Base-by-base conservation (phyloP, 2,797 vertebrate genomes). In the Enteromius paludinosus region DNA sequence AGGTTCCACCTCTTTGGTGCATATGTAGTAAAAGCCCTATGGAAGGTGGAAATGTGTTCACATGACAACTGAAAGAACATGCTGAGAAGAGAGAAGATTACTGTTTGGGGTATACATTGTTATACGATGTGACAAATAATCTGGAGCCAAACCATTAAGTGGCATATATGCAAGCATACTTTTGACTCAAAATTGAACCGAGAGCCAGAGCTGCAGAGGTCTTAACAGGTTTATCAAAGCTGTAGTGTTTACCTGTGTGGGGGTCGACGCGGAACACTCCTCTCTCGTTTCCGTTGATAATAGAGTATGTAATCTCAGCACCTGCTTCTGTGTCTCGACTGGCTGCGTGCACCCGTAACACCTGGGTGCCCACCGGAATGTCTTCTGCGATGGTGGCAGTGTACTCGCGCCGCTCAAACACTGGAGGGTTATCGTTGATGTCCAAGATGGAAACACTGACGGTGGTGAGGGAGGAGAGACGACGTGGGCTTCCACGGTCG, bases 371-470 rank as follows among this genome's bases (percentile, higher is more conserved):
- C 14, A 93, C 86, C 0, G 92, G 83, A 45, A 96, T 70, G 43
- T 98, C 96, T 91, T 99, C 98, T 0, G 96, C 91, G 64, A 98
- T 90, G 0, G 94, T 93, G 30, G 96, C 94, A 0, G 93, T 93
- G 61, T 99, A 99, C 14, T 99, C 98, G 0, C 97, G 95, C 2
- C 96, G 95, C 90, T 99, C 98, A 83, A 99, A 99, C 82, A 99
- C 96, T 0, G 98, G 98, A 0, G 98, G 98, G 72, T 99, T 99
- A 90, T 99, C 97, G 78, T 99, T 99, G 91, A 99, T 98, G 90
- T 99, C 98, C 90, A 99, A 89, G 84, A 99, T 95, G 0, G 97
- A 97, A 83, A 99, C 89, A 4, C 94, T 79, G 47, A 99, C 94
- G 11, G 89, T 95, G 86, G 94, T 94, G 11, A 94, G 84, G 0